Percentiles rank a stretch among this genome's conserved stretches.
Evolutionary conservation across 2,797 vertebrate genomes (phyloP).

Genomic region (Fringilla coelebs): DNA sequence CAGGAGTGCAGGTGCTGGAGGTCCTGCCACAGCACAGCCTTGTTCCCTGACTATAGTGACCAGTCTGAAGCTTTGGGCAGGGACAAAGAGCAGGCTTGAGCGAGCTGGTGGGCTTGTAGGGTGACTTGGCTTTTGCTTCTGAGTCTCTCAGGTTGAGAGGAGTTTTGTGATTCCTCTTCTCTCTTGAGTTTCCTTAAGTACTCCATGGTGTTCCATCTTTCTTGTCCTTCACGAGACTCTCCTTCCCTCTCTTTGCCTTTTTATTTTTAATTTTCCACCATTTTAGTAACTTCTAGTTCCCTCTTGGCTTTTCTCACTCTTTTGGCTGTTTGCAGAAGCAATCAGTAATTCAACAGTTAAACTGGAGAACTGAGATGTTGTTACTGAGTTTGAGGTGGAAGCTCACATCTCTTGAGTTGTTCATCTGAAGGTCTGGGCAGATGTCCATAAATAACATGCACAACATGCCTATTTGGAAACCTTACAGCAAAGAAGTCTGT

Average conservation of each 20-base stretch:
- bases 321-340: neutral
- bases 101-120: accelerated
- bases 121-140: neutral
- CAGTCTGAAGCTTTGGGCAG: neutral
- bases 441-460: neutral
- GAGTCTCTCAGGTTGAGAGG: neutral
- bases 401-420: neutral
- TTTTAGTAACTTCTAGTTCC: neutral
- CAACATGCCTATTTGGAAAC: neutral
- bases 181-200: neutral
- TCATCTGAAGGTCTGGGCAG: neutral
- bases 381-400: neutral
- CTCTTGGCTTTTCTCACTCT: neutral
- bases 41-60: accelerated
- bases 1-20: neutral
- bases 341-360: neutral
- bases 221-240: neutral
- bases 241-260: neutral
- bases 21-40: accelerated
- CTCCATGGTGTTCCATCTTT: accelerated
- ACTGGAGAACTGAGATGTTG: neutral
- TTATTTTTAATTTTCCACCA: neutral
- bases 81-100: neutral
- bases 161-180: neutral
- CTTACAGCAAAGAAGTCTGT: neutral